These are phyloP conservation scores for Aphelocoma californica DNA, from an alignment of 2,797 vertebrate species.

Conservation along the genomic window DNA sequence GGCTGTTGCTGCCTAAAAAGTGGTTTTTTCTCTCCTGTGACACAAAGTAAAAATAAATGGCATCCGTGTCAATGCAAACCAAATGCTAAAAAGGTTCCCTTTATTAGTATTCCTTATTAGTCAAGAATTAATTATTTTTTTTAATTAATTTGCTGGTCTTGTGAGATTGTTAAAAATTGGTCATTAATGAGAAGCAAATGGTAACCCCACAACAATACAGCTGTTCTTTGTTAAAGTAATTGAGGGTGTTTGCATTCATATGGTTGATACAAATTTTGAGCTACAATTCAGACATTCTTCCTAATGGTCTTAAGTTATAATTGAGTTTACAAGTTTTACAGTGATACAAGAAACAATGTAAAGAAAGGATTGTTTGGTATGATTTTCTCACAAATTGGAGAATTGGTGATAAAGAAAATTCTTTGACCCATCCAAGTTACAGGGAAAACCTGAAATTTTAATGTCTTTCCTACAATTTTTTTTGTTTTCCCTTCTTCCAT, in stretches of 20 bases:
- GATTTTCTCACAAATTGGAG: neutral
- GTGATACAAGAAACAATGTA: neutral
- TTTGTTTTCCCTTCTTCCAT: neutral
- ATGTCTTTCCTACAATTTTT: neutral
- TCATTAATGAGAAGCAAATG: conserved; percentile 51
- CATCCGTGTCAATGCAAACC: neutral
- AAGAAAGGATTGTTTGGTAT: neutral
- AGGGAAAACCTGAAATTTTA: neutral
- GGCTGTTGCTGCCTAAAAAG: neutral
- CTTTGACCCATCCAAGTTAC: neutral
- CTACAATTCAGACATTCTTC: conserved; percentile 47
- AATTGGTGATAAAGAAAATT: neutral
- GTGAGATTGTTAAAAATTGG: conserved; percentile 51
- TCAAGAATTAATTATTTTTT: conserved; percentile 28
- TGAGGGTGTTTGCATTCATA: conserved; percentile 46
- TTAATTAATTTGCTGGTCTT: conserved; percentile 42
- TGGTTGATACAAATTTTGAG: conserved; percentile 51
- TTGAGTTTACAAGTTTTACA: conserved; percentile 28
- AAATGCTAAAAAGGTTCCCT: conserved; percentile 10
- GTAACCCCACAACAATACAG: conserved; percentile 29
- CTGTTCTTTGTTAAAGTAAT: conserved; percentile 62
- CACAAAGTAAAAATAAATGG: neutral
- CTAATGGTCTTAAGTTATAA: conserved; percentile 9
- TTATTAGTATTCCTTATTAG: conserved; percentile 44
- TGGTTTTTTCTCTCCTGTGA: neutral